Base-by-base conservation (phyloP, 23 tunicate species). In the Phallusia fumigata region DNA sequence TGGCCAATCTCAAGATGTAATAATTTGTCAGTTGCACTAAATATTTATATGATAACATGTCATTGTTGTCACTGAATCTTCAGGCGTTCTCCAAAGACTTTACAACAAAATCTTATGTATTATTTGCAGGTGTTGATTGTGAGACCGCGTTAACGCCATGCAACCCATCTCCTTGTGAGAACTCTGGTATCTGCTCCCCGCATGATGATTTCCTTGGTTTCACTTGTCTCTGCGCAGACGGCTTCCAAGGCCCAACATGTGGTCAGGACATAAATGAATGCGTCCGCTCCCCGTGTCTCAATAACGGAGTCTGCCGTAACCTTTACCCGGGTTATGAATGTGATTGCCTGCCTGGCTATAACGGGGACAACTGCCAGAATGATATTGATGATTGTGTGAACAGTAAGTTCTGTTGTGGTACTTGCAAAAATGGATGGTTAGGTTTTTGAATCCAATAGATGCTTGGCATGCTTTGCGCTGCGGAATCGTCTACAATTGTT, bases 61-160 rank as follows among this genome's bases (percentile, higher is more conserved):
- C n/a, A n/a, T n/a, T n/a, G n/a, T n/a, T n/a, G n/a, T n/a, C n/a
- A n/a, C n/a, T n/a, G n/a, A n/a, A n/a, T n/a, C n/a, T n/a, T n/a
- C n/a, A n/a, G n/a, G n/a, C n/a, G n/a, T n/a, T n/a, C n/a, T n/a
- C n/a, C n/a, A n/a, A n/a, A n/a, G n/a, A n/a, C n/a, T n/a, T n/a
- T n/a, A n/a, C n/a, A n/a, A n/a, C n/a, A n/a, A n/a, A n/a, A n/a
- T n/a, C n/a, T n/a, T n/a, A n/a, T n/a, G n/a, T n/a, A n/a, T n/a
- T n/a, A 5, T 40, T 40, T 73, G 52, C 84, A 90, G 95, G 95
- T 22, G 73, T 22, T 2, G 65, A 80, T n/a, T 93, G 98, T 65
- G 93, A 88, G 45, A 88, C 90, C 12, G 92, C 88, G 13, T 79
- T 95, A 26, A 83, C 95, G 36, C 99, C 99, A 26, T 95, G 99